Percentiles rank a stretch among this genome's conserved stretches.
Evolutionary conservation across 2,888 invertebrate genomes (phyloP).

Genomic region (Gandaritis pyraliata): DNA sequence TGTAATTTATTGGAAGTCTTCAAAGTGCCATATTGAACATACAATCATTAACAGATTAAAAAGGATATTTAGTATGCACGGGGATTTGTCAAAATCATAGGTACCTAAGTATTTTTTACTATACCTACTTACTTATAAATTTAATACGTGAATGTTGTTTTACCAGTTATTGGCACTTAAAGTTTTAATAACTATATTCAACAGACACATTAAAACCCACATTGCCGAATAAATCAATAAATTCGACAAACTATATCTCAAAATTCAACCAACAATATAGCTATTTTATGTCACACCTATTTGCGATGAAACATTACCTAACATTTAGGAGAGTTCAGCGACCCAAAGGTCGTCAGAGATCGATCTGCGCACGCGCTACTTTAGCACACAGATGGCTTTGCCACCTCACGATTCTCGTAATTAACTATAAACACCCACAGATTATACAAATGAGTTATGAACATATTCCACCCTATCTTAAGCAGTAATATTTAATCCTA

Average conservation of each 20-base stretch:
- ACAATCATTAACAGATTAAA: background rate
- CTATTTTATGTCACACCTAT: constrained; percentile 40
- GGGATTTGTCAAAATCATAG: background rate
- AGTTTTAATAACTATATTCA: constrained; percentile 3
- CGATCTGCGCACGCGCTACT: constrained; percentile 56
- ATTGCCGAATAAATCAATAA: constrained; percentile 24
- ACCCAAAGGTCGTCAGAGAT: constrained; percentile 60
- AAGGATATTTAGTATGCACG: background rate
- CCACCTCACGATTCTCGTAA: constrained; percentile 44
- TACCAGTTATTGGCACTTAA: too few species aligned
- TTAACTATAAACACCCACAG: constrained; percentile 47
- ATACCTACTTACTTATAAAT: too few species aligned
- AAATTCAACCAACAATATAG: constrained; percentile 16
- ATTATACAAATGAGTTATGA: constrained; percentile 56
- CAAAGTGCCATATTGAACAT: background rate
- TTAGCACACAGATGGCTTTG: constrained; percentile 51
- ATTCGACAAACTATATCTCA: constrained; percentile 18
- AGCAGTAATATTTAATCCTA: constrained; percentile 55
- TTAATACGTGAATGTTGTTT: too few species aligned
- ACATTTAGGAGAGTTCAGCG: constrained; percentile 58
- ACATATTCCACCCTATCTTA: constrained; percentile 46
- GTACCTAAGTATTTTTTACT: background rate
- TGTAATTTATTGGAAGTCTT: background rate
- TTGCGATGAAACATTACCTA: constrained; percentile 43
- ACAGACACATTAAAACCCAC: constrained; percentile 14